Percentiles rank a stretch among this genome's conserved stretches.
phyloP scores from a whole-genome alignment of 1,140 invertebrate genomes.

The Platorchestia sp. region DNA sequence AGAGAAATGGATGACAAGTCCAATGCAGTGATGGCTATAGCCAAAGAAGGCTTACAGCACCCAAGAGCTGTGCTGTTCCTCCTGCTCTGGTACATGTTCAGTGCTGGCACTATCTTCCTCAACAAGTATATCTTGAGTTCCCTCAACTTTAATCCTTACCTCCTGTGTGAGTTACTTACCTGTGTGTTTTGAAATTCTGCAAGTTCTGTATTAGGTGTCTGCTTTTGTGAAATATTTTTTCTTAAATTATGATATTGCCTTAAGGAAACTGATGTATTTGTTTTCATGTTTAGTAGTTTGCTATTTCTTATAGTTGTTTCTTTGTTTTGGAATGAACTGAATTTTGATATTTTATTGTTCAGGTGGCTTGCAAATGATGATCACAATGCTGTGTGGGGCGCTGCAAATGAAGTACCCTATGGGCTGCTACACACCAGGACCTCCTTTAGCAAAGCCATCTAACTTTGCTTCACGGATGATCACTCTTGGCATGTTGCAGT shows the following conservation, averaged over 20 bases:
- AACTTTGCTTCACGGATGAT: constrained; percentile 85
- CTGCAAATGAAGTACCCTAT: constrained; percentile 77
- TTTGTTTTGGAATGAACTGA: neutral
- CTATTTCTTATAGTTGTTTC: neutral
- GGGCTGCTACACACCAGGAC: constrained; percentile 78
- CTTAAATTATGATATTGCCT: neutral
- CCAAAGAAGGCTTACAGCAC: constrained; percentile 39
- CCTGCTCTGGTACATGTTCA: constrained; percentile 54
- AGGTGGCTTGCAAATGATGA: constrained; percentile 80
- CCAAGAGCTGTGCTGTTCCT: constrained; percentile 54
- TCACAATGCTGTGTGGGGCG: constrained; percentile 83
- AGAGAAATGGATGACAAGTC: neutral
- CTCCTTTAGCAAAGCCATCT: constrained; percentile 73
- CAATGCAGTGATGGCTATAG: constrained; percentile 16
- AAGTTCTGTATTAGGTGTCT: neutral
- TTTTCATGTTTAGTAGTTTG: neutral
- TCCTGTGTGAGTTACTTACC: constrained; percentile 54
- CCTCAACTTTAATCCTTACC: constrained; percentile 45
- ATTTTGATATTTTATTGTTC: constrained; percentile 29
- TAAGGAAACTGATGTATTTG: neutral
- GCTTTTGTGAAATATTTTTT: neutral
- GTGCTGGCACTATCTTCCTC: constrained; percentile 58
- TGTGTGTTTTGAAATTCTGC: neutral
- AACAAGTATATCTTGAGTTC: constrained; percentile 57
- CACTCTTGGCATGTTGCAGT: constrained; percentile 75